These are phyloP conservation scores for Blomia tropicalis DNA, from an alignment of 2,888 invertebrate genomes.

Conservation along the genomic window DNA sequence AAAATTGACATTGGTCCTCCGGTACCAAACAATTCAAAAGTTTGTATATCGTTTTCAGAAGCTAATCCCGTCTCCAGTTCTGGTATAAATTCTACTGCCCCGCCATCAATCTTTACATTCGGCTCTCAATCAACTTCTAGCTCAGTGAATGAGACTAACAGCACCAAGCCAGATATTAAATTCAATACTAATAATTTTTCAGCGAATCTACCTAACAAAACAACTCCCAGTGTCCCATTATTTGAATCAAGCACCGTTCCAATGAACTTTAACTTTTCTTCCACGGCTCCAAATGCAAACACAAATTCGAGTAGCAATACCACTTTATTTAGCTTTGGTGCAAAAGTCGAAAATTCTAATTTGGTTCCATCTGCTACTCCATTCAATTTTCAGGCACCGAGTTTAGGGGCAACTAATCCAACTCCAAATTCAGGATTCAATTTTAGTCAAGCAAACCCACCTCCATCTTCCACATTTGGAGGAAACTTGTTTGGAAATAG, in stretches of 20 bases:
- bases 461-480: not conserved
- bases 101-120: not conserved
- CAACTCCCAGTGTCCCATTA: not conserved
- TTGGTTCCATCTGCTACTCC: not conserved
- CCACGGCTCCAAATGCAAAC: not conserved
- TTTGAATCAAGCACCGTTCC: not conserved
- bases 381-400: not conserved
- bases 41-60: not conserved
- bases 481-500: not conserved
- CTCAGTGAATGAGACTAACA: too few species aligned
- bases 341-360: not conserved
- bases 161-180: not conserved
- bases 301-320: not conserved
- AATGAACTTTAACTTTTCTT: not conserved
- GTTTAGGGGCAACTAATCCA: not conserved
- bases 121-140: too few species aligned
- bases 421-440: not conserved
- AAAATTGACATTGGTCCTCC: conserved; percentile 10
- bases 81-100: not conserved
- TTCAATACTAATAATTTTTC: not conserved
- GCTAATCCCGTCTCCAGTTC: not conserved
- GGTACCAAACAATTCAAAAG: not conserved
- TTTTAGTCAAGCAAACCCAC: not conserved
- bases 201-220: not conserved
- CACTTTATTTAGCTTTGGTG: not conserved